These are phyloP conservation scores for Luehdorfia chinensis DNA, from an alignment of 1,140 invertebrate species.

Conservation along the genomic window DNA sequence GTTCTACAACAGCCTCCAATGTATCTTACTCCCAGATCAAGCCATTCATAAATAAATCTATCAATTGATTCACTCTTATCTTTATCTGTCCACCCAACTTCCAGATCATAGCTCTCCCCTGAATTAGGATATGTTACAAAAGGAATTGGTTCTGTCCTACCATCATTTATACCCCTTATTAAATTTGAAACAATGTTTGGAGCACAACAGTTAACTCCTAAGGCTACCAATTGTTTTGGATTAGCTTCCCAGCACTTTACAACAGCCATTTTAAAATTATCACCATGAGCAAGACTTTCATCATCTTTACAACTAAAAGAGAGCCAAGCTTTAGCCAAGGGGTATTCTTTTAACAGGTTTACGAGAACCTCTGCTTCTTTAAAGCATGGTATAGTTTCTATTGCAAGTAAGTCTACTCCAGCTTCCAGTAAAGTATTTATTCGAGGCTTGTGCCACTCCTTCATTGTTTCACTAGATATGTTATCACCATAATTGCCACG, in stretches of 20 bases:
- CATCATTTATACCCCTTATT: constrained; percentile 71
- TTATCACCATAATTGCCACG: constrained; percentile 86
- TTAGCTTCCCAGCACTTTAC: constrained; percentile 72
- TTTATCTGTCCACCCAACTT: constrained; percentile 77
- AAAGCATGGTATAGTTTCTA: constrained; percentile 93
- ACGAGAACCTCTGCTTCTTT: constrained; percentile 88
- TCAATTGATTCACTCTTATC: constrained; percentile 76
- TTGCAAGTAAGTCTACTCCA: constrained; percentile 88
- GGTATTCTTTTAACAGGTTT: constrained; percentile 85
- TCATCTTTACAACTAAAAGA: constrained; percentile 86
- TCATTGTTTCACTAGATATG: constrained; percentile 79
- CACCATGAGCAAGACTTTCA: constrained; percentile 78
- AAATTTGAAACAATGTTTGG: constrained; percentile 79
- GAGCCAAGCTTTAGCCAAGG: constrained; percentile 86
- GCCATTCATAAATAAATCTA: constrained; percentile 82
- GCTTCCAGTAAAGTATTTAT: constrained; percentile 85
- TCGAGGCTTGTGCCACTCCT: constrained; percentile 88
- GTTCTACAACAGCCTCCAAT: constrained; percentile 90
- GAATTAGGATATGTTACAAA: constrained; percentile 86
- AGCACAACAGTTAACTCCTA: constrained; percentile 86
- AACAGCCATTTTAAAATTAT: constrained; percentile 78
- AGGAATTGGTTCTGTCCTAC: constrained; percentile 51
- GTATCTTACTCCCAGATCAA: constrained; percentile 82
- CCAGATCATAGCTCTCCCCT: constrained; percentile 77
- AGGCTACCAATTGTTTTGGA: constrained; percentile 80